phyloP scores from a whole-genome alignment of 30 jellyfish, hydroid and myxozoan species.

The Euphysa ruthae region DNA sequence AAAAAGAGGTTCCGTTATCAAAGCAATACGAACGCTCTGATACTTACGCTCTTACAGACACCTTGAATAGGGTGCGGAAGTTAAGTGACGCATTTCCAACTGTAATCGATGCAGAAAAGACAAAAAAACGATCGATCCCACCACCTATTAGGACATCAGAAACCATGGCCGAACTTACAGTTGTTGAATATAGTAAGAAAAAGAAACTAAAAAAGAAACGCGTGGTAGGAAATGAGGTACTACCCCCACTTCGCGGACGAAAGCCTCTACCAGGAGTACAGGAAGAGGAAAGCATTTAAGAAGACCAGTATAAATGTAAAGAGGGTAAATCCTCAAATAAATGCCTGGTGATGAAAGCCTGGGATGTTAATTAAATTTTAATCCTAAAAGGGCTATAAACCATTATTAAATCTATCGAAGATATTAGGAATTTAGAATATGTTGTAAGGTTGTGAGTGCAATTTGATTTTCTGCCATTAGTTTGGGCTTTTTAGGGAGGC shows the following conservation, averaged over 20 bases:
- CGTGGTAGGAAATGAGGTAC: not conserved
- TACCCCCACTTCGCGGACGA: conserved; percentile 34
- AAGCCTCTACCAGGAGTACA: conserved; percentile 25
- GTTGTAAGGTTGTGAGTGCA: too few species aligned
- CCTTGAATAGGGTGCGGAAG: conserved; percentile 23
- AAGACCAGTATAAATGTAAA: too few species aligned
- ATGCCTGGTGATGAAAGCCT: too few species aligned
- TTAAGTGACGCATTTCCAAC: conserved; percentile 36
- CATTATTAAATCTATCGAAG: too few species aligned
- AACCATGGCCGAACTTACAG: conserved; percentile 24
- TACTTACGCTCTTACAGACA: conserved; percentile 22
- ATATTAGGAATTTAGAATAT: too few species aligned
- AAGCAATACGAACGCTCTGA: conserved; percentile 12
- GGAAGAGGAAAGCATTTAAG: conserved; percentile 8
- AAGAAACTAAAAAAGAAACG: conserved; percentile 33
- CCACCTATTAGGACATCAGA: conserved; percentile 9
- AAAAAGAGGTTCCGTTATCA: conserved; percentile 14
- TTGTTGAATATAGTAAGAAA: conserved; percentile 25
- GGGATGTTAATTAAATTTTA: too few species aligned
- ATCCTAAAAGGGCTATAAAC: too few species aligned
- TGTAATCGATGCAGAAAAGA: conserved; percentile 24
- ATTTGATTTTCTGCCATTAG: too few species aligned
- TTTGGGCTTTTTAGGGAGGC: too few species aligned
- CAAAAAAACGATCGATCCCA: conserved; percentile 36
- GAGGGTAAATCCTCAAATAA: too few species aligned